Base-by-base conservation (phyloP, 2,797 vertebrate genomes). In the Enteromius trimaculatus region DNA sequence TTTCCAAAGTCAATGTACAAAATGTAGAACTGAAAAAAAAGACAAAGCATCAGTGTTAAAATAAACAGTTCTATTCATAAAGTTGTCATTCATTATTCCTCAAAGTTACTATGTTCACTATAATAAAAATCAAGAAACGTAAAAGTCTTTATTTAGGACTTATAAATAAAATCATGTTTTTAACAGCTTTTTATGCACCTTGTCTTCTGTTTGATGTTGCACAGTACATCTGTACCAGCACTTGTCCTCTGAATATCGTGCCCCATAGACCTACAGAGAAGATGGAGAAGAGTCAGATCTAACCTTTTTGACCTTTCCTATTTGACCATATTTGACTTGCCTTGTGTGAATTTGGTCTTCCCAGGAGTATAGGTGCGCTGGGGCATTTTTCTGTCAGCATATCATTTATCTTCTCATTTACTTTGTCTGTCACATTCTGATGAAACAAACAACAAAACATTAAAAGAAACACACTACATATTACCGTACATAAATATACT, bases 201-300 rank as follows among this genome's bases (percentile, higher is more conserved):
- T 93, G 91, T 96, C 93, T 80, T 88, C 90, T 8, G 23, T 89
- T 86, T 89, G 85, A 84, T 92, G 89, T 78, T 93, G 90, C 34
- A 96, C 85, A 90, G 90, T 93, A 86, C 95, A 96, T 88, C 95
- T 95, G 82, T 96, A 96, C 93, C 94, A 96, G 87, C 92, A 95
- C 31, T 90, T 89, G 88, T 95, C 94, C 92, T 94, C 93, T 86
- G 94, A 95, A 92, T 93, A 96, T 58, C 94, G 92, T 17, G 93
- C 94, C 74, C 90, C 95, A 89, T 96, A 95, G 69, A 95, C 90
- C 94, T 96, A 88, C 5, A 84, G 29, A 70, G 34, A 80, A 77
- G 60, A 71, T 42, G 19, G 68, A n/a, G 44, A 26, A 60, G 26
- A 72, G 60, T 64, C 10, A 31, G 23, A 44, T 65, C 42, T 74